Evolutionary conservation across 1,140 invertebrate species (phyloP).

Genomic region (Drosophila parabipectinata): DNA sequence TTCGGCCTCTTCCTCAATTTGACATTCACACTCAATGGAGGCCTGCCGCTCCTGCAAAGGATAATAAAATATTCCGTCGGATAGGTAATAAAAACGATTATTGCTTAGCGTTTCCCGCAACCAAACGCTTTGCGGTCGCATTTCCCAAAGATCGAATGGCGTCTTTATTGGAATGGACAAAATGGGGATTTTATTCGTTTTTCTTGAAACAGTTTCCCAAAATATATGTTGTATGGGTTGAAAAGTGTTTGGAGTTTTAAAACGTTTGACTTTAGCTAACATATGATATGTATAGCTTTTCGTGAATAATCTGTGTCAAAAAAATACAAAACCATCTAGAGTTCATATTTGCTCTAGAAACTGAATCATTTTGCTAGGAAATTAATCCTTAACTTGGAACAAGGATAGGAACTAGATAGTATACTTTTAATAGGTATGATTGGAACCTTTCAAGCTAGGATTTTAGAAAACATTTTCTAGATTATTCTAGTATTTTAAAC

Average conservation of each 20-base stretch:
- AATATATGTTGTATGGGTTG: background rate
- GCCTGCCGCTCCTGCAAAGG: conserved; percentile 16
- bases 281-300: no score
- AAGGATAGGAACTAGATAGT: no score
- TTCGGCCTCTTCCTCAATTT: conserved; percentile 36
- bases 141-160: conserved; percentile 8
- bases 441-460: no score
- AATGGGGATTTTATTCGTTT: conserved; percentile 19
- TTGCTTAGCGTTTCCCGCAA: conserved; percentile 55
- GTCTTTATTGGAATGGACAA: conserved; percentile 25
- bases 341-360: no score
- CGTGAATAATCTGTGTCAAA: no score
- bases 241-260: background rate
- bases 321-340: no score
- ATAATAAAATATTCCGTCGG: conserved; percentile 72
- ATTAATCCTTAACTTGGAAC: no score
- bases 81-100: conserved; percentile 76
- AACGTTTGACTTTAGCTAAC: background rate
- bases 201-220: background rate
- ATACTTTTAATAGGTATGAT: no score
- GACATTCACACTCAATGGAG: conserved; percentile 55
- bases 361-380: no score
- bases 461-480: no score
- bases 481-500: no score
- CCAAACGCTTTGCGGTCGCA: conserved; percentile 44